phyloP scores from a whole-genome alignment of 2,797 vertebrate species.

The Urosaurus nigricauda region DNA sequence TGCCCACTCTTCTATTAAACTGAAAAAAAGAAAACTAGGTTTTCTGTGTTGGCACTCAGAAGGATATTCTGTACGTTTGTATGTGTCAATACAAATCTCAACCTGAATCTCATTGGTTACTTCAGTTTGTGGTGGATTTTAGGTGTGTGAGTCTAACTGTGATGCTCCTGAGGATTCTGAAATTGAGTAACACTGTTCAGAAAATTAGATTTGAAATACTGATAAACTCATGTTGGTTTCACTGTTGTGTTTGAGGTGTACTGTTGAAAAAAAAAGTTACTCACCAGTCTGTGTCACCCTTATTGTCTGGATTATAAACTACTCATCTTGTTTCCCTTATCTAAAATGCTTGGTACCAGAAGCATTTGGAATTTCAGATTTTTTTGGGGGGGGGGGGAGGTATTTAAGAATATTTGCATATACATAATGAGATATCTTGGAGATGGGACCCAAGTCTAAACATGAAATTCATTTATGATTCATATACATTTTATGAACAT shows the following conservation, averaged over 20 bases:
- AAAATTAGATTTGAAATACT: not conserved
- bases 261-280: not conserved
- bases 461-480: no score
- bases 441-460: no score
- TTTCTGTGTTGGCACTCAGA: not conserved
- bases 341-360: no score
- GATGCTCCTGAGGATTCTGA: not conserved
- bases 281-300: not conserved
- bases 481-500: no score
- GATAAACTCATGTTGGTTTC: not conserved
- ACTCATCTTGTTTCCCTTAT: not conserved
- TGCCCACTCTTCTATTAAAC: not conserved
- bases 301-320: not conserved
- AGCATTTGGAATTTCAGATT: no score
- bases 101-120: not conserved
- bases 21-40: not conserved
- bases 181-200: not conserved
- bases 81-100: not conserved
- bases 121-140: not conserved
- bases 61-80: not conserved
- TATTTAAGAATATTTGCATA: no score
- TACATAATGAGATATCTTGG: no score
- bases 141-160: not conserved
- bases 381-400: no score
- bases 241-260: not conserved